Base-by-base conservation (phyloP, 30 jellyfish, hydroid and myxozoan genomes). In the Pelagia noctiluca region DNA sequence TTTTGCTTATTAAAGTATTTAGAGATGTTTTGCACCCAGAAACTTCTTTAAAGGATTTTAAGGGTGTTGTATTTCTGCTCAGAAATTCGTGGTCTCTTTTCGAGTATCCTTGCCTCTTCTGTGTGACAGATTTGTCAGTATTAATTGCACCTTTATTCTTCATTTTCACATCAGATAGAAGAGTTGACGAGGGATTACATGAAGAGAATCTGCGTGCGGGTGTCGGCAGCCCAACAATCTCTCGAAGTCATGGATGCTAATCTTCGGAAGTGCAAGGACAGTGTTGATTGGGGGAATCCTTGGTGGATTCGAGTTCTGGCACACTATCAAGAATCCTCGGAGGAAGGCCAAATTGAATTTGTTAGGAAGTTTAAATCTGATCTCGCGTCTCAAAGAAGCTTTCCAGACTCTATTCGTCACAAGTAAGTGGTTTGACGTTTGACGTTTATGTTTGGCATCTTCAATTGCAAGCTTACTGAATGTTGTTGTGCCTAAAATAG, bases 281-380 rank as follows among this genome's bases (percentile, higher is more conserved):
- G 24, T 11, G 69, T 81, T 23, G 91, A 81, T 66, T 81, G 91
- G 91, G 57, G 50, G 32, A 34, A 81, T 50, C 91, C 91, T 7
- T 81, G 91, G 91, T 81, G 91, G 91, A 35, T 70, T 2, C 4
- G 5, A 18, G 62, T 81, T 0, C 22, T 81, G 36, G 22, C 35
- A 12, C 31, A 49, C 5, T 81, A 16, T 35, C 61, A 68, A 21
- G n/a, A 37, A 19, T 13, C 82, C 30, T 65, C 28, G 3, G 12
- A 42, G 57, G 21, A 30, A 19, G 46, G 34, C 2, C 84, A 81
- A 38, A 23, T 2, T 31, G 76, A 21, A 18, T 0, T 67, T 2
- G 57, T 81, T 48, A 23, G 50, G n/a, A 81, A 36, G 65, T 28
- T 81, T 21, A 66, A 81, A 35, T 28, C 22, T 3, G 91, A 81